A percentile compares a stretch with the other conserved stretches of the same genome.
Conservation (phyloP, 2,888 invertebrate species). For the Trimorus sp. region DNA sequence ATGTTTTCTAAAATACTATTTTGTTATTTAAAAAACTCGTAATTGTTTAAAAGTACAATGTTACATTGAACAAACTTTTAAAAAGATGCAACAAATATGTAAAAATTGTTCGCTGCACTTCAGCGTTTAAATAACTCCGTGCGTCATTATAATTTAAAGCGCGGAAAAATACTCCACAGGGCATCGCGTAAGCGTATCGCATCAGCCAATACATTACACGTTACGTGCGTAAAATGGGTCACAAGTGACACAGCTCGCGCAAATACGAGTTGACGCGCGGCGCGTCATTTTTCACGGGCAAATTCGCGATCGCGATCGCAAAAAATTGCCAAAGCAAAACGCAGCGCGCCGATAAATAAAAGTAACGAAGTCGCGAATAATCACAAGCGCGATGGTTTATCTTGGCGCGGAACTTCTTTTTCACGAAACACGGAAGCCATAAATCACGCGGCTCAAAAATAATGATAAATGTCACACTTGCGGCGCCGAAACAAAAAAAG, state of each 20-base stretch:
- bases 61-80: not conserved
- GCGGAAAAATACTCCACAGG: constrained; percentile 43
- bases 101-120: constrained; percentile 25
- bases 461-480: constrained; percentile 52
- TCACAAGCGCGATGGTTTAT: constrained; percentile 17
- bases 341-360: constrained; percentile 31
- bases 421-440: constrained; percentile 37
- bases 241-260: constrained; percentile 6
- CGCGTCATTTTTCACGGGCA: constrained; percentile 19
- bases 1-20: not conserved
- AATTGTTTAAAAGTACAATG: not conserved
- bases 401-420: constrained; percentile 29
- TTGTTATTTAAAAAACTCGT: too few relatives aligned
- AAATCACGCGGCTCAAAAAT: constrained; percentile 39
- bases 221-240: constrained; percentile 26
- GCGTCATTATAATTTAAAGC: constrained; percentile 40
- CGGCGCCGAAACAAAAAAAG: constrained; percentile 31
- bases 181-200: constrained; percentile 48
- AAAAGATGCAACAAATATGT: not conserved
- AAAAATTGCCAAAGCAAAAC: constrained; percentile 36
- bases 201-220: constrained; percentile 43
- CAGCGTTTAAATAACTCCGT: constrained; percentile 41
- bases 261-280: constrained; percentile 25
- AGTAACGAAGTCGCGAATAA: constrained; percentile 16
- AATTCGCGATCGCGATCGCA: constrained; percentile 17